Evolutionary conservation across 1,140 invertebrate species (phyloP).

Genomic region (Teleopsis dalmanni): DNA sequence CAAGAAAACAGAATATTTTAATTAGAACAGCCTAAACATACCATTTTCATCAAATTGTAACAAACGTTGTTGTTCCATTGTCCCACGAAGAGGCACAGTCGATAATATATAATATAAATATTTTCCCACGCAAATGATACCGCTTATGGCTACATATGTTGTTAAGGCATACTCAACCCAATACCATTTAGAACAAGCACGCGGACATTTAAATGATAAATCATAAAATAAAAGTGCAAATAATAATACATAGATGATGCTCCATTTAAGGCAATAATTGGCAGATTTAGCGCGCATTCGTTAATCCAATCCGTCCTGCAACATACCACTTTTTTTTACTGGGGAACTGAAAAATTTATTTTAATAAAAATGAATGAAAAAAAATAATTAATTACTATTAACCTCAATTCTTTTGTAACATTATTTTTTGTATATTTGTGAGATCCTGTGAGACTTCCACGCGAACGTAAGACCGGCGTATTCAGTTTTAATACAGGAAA

Average conservation of each 20-base stretch:
- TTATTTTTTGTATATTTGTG: too few species aligned
- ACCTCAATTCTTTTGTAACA: too few species aligned
- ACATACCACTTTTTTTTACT: slow-evolving; percentile 14
- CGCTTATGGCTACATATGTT: slow-evolving; percentile 35
- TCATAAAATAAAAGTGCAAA: slow-evolving; percentile 26
- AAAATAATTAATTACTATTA: too few species aligned
- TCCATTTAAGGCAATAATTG: slow-evolving; percentile 31
- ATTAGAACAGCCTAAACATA: slow-evolving; percentile 1
- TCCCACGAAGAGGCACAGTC: slow-evolving; percentile 34
- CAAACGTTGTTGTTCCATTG: slow-evolving; percentile 38
- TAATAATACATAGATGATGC: slow-evolving; percentile 23
- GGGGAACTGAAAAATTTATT: slow-evolving; percentile 18
- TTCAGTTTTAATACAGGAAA: too few species aligned
- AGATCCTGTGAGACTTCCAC: too few species aligned
- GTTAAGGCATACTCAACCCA: slow-evolving; percentile 38
- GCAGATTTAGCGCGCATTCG: slow-evolving; percentile 20
- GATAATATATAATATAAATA: slow-evolving; percentile 37
- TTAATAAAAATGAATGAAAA: too few species aligned
- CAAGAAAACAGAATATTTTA: background rate
- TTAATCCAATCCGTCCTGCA: slow-evolving; percentile 24
- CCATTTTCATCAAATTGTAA: slow-evolving; percentile 34
- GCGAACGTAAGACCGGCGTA: too few species aligned
- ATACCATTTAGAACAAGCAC: slow-evolving; percentile 19
- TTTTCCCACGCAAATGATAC: slow-evolving; percentile 42
- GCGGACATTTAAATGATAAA: slow-evolving; percentile 21